Evolutionary conservation across 2,888 invertebrate species (phyloP).

Genomic region (Nematopogon swammerdamellus): DNA sequence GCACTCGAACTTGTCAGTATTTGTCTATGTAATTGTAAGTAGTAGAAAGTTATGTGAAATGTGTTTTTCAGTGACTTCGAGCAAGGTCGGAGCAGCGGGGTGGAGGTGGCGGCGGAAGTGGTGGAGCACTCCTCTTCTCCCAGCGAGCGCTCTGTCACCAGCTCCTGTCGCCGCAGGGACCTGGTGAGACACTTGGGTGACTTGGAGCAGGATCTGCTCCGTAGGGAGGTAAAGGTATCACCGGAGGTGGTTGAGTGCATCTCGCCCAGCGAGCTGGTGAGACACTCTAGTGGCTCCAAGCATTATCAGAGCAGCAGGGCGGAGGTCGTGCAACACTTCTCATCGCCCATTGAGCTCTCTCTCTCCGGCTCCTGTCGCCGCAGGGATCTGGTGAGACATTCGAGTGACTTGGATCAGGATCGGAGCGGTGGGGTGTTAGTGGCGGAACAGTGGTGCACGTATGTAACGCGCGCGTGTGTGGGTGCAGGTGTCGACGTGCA

Average conservation of each 20-base stretch:
- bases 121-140: constrained; percentile 75
- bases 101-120: constrained; percentile 84
- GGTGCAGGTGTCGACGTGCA: constrained; percentile 65
- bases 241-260: too few relatives aligned
- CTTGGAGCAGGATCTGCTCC: neutral
- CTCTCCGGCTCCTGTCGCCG: constrained; percentile 75
- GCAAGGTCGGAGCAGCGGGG: constrained; percentile 27
- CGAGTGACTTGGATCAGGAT: neutral
- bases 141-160: constrained; percentile 80
- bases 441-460: too few relatives aligned
- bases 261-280: too few relatives aligned
- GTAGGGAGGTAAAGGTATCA: neutral
- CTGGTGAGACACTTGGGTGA: constrained; percentile 48
- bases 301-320: constrained; percentile 38
- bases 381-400: constrained; percentile 64
- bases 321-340: constrained; percentile 75
- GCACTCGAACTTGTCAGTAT: too few relatives aligned
- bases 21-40: too few relatives aligned
- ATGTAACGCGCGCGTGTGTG: constrained; percentile 17
- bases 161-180: constrained; percentile 75
- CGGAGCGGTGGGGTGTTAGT: neutral
- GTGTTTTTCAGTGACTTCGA: constrained; percentile 42
- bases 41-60: too few relatives aligned
- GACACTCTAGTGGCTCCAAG: constrained; percentile 46
- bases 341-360: constrained; percentile 81